Evolutionary conservation across 2,113 vertebrate genomes (phyloP).

Genomic region (Leucosticte australis): DNA sequence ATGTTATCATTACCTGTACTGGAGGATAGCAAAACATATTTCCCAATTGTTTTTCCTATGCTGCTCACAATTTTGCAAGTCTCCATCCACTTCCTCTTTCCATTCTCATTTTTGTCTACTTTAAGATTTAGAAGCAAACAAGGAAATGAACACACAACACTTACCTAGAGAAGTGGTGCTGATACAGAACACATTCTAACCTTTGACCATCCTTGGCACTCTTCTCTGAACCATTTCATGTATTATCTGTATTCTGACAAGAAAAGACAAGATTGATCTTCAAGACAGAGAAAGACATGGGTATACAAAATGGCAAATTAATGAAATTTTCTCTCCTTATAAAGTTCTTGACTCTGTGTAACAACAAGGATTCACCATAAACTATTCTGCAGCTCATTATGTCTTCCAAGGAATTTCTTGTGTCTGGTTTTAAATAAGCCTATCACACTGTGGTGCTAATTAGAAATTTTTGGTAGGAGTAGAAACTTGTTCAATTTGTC

Average conservation of each 20-base stretch:
- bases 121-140: neutral
- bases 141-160: neutral
- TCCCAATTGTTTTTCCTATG: neutral
- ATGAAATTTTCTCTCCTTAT: neutral
- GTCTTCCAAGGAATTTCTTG: neutral
- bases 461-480: neutral
- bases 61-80: neutral
- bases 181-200: neutral
- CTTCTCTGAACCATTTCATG: neutral
- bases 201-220: neutral
- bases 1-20: neutral
- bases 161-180: neutral
- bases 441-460: neutral
- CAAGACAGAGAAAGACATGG: neutral
- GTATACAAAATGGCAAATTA: neutral
- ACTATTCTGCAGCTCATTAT: neutral
- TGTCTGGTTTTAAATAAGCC: neutral
- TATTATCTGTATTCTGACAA: neutral
- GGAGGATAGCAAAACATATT: neutral
- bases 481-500: neutral
- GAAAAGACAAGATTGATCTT: neutral
- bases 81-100: neutral
- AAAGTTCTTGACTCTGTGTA: neutral
- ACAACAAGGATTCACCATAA: neutral
- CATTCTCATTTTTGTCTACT: neutral